These are phyloP conservation scores for Kryptolebias marmoratus DNA, from an alignment of 2,113 vertebrate species.

Conservation along the genomic window DNA sequence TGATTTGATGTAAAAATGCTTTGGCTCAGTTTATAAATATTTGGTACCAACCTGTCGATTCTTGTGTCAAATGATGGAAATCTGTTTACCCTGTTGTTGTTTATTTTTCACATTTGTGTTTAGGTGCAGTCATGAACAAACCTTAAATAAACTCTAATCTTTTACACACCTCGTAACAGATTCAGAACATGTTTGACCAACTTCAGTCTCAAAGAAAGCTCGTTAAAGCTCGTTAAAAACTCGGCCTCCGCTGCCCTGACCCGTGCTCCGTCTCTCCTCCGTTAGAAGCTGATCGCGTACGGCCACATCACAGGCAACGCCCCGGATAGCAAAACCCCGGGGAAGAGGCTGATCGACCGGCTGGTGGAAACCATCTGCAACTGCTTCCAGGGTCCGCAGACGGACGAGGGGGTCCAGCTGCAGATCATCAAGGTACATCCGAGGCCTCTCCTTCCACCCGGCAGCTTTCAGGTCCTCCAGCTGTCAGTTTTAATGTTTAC, in stretches of 20 bases:
- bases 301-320: constrained; percentile 98
- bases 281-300: constrained; percentile 96
- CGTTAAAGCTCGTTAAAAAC: too few species aligned
- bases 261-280: neutral
- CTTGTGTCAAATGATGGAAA: too few species aligned
- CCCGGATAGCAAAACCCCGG: constrained; percentile 88
- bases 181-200: neutral
- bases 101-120: too few species aligned
- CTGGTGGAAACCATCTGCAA: constrained; percentile 94
- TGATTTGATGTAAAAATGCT: too few species aligned
- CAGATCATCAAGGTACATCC: constrained; percentile 95
- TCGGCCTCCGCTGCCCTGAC: neutral
- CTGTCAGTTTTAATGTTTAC: constrained; percentile 19
- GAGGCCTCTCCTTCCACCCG: neutral
- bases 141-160: neutral
- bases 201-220: too few species aligned
- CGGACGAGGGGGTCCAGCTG: constrained; percentile 96
- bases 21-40: too few species aligned
- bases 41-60: too few species aligned
- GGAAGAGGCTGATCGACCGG: constrained; percentile 94
- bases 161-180: neutral
- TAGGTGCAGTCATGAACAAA: too few species aligned
- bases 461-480: constrained; percentile 20
- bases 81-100: too few species aligned
- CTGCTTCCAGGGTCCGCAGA: constrained; percentile 96